phyloP scores from a whole-genome alignment of 2,888 invertebrate genomes.

The Stenolophus ochropezus region DNA sequence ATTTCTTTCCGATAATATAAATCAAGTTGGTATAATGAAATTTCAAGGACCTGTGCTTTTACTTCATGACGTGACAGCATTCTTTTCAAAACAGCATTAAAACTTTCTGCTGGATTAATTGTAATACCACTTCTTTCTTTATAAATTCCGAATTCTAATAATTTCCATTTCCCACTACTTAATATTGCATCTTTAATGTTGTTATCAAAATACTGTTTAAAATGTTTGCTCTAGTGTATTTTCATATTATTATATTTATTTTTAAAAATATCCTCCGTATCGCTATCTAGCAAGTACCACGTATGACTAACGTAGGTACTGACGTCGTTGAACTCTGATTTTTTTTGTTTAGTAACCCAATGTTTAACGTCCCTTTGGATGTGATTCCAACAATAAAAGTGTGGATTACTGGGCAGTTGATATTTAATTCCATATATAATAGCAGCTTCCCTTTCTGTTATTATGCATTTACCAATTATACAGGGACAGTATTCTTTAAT shows the following conservation, averaged over 20 bases:
- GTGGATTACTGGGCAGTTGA: neutral
- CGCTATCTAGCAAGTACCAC: constrained; percentile 48
- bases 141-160: neutral
- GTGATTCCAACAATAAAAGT: constrained; percentile 3
- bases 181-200: constrained; percentile 23
- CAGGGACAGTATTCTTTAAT: constrained; percentile 40
- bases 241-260: constrained; percentile 38
- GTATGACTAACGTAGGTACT: constrained; percentile 38
- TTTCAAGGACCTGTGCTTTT: neutral
- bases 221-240: constrained; percentile 28
- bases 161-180: constrained; percentile 17
- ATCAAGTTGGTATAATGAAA: neutral
- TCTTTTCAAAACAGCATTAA: neutral
- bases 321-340: constrained; percentile 10
- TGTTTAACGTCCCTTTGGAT: constrained; percentile 33
- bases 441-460: constrained; percentile 47
- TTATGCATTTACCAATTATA: constrained; percentile 18
- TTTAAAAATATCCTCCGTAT: constrained; percentile 23
- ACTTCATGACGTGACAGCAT: neutral
- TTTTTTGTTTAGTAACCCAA: constrained; percentile 49
- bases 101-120: neutral
- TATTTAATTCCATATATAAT: constrained; percentile 23
- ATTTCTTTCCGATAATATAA: neutral
- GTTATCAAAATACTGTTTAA: constrained; percentile 51
- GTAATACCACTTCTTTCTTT: neutral